Base-by-base conservation (phyloP, 2,113 vertebrate species). In the Oophaga pumilio region DNA sequence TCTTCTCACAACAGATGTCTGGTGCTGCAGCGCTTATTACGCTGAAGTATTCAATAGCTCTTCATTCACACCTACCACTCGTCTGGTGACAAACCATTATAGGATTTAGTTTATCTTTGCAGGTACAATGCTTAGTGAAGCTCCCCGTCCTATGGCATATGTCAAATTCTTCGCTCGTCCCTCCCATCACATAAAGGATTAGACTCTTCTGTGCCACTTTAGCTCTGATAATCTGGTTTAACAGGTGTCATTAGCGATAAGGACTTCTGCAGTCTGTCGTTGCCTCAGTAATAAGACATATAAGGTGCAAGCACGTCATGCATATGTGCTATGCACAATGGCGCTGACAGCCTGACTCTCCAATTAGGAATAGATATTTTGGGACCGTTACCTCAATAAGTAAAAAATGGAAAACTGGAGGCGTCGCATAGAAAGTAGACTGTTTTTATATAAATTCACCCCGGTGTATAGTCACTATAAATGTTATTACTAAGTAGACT, bases 221-320 rank as follows among this genome's bases (percentile, higher is more conserved):
- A 86, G 85, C 43, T 56, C 85, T 86, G 85, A 50, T 86, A 80
- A 86, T 86, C 76, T 86, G 76, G 62, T 80, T 86, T 86, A 86
- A 69, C 85, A 86, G 76, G 85, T 86, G 85, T 86, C 62, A 79
- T 64, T 50, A 69, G n/a, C 56, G 76, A 77, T 85, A 69, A 79
- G 56, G 62, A 68, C 59, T 68, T 62, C 81, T 77, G 73, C 73
- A 64, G 82, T n/a, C 14, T 6, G 8, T 74, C 83, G 5, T 43
- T 43, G 33, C 33, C 33, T 43, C 33, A 43, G 33, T 43, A 1
- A 43, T 43, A 43, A 43, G 3, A 43, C 33, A 60, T 14, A 26
- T 15, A 82, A 69, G n/a, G 53, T 0, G 49, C 33, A 83, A 71
- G 49, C 82, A 83, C 13, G 60, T 8, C 3, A 2, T 43, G 33